Evolutionary conservation across 2,113 vertebrate genomes (phyloP), one percentile per base, ranked within the genome.

Genomic region (Procapra przewalskii): DNA sequence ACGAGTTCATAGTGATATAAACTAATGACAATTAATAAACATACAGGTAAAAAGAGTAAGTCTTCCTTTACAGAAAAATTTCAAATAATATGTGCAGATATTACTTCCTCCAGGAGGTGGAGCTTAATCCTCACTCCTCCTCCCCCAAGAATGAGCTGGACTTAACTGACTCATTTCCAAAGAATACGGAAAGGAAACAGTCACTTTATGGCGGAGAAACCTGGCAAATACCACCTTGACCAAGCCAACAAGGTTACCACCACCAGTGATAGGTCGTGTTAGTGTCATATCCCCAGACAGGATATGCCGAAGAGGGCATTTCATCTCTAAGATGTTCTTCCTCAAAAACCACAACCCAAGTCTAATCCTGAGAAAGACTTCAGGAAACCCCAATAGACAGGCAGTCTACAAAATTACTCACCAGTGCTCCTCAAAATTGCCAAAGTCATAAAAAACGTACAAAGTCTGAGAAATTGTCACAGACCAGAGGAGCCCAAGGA

Each of bases 41-140:
- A 92, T 27, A 40, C 7, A 1, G 23, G 57, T 2, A 89, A 25
- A 43, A 43, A 8, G 36, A 90, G 48, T 23, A 92, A 81, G 43
- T 77, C 31, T 85, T 91, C 59, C 80, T 96, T 90, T 62, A 86
- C 10, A 96, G 83, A 94, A 86, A 59, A 95, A 96, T 77, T 85
- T 60, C 23, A 84, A 55, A 50, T 81, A 92, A 83, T 33, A 13
- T 19, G 43, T 5, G 19, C 19, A 54, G 43, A 67, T 52, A 84
- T 3, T 43, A 71, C 36, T 50, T 95, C 80, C 75, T 84, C 3
- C 6, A 92, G 33, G n/a, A 84, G 23, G 27, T 31, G 25, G 59
- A 91, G 3, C 52, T 92, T 85, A 48, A 90, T 81, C 45, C 29
- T 71, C 48, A 43, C 16, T 25, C 29, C 33, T 90, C 36, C 27